Evolutionary conservation across 2,888 invertebrate species (phyloP), one percentile per base, ranked within the genome.

Genomic region (Xanthia togata): DNA sequence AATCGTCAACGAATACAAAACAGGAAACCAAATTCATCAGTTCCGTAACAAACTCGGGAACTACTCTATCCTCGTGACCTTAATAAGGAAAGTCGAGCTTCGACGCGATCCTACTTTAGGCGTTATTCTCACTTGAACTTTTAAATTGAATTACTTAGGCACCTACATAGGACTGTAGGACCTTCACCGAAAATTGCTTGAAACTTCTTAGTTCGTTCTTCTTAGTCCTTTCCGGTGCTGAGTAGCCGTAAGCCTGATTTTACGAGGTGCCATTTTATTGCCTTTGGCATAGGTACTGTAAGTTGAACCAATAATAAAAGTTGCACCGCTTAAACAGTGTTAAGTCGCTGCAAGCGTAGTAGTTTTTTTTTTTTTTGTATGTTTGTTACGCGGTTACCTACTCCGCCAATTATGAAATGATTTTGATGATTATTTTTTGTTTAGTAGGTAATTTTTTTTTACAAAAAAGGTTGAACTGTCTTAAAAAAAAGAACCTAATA

Each of bases 121-220:
- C 82, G 74, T 71, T 78, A 84, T 79, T 85, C 78, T 78, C 74
- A 76, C 70, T 81, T 68, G 70, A 82, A 86, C 80, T 87, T 87
- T 84, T n/a, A 76, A 87, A 87, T 84, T 82, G 64, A 84, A 87
- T 86, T 79, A 86, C 78, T 68, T 68, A 79, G 50, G 50, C 72
- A 72, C 44, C 35, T 65, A 65, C 50, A 68, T 50, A 83, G 70
- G 69, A 60, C 53, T 76, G 68, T 44, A 44, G 31, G 47, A 23
- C 65, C 44, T 76, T 72, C n/a, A 60, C 65, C 63, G 64, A 83
- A 80, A 78, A 83, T 85, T 71, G 78, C 74, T 73, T 38, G 50
- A 76, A 83, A 79, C 79, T 63, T 31, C 78, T 53, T 17, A 72
- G 75, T 74, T 79, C n/a, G n/a, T n/a, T n/a, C 79, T 63, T 31